Conservation (phyloP, 1,140 invertebrate species). For the Aphelenchoides avenae region DNA sequence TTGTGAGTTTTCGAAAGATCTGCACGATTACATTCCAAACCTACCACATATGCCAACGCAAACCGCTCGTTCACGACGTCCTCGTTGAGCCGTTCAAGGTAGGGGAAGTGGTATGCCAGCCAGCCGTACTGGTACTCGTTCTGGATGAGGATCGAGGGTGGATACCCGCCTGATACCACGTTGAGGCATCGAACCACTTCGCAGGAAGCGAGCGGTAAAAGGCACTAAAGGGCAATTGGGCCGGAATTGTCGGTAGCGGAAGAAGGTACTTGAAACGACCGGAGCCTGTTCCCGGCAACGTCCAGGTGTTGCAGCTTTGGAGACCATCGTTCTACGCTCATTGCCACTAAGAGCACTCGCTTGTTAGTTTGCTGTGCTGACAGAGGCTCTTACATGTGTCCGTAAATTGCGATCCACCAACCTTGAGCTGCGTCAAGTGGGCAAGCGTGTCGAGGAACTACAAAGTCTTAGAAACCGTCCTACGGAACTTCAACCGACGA, state of each 20-base stretch:
- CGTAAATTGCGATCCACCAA: conserved; percentile 39
- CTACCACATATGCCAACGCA: conserved; percentile 28
- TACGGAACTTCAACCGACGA: neutral
- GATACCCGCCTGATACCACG: conserved; percentile 8
- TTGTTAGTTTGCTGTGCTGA: conserved; percentile 8
- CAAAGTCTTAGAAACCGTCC: conserved; percentile 1
- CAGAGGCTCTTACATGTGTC: conserved; percentile 32
- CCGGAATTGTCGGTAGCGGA: conserved; percentile 4
- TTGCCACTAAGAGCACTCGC: conserved; percentile 25
- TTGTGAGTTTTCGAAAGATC: conserved; percentile 6
- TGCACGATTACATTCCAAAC: no score
- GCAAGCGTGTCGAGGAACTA: conserved; percentile 34
- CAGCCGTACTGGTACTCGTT: conserved; percentile 37
- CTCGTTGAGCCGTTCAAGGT: conserved; percentile 36
- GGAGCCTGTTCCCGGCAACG: conserved; percentile 31
- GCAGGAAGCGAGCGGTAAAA: conserved; percentile 16
- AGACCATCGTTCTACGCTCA: conserved; percentile 38
- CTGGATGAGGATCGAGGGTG: conserved; percentile 4
- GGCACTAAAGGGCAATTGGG: conserved; percentile 19
- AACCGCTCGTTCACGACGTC: conserved; percentile 38
- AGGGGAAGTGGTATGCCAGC: conserved; percentile 46
- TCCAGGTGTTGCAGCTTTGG: conserved; percentile 41
- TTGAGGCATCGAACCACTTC: conserved; percentile 28
- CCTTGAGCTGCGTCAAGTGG: conserved; percentile 29
- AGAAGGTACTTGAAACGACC: conserved; percentile 29